These are phyloP conservation scores for Goniozus legneri DNA, from an alignment of 1,140 invertebrate genomes.

Conservation along the genomic window DNA sequence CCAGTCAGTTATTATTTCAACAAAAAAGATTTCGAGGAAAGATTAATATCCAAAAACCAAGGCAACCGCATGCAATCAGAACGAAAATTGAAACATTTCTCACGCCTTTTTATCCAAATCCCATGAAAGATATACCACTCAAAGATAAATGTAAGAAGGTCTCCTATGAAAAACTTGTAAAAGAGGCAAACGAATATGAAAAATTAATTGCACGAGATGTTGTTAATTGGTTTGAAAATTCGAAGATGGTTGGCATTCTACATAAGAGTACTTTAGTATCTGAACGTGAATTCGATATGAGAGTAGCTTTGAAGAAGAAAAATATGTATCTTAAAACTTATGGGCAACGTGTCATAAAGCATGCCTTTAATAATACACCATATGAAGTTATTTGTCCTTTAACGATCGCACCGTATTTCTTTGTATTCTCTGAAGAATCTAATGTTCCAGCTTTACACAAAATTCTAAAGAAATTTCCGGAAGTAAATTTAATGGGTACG, in stretches of 20 bases:
- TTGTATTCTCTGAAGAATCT: conserved; percentile 62
- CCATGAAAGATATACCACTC: conserved; percentile 31
- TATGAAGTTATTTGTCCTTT: conserved; percentile 43
- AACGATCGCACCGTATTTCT: conserved; percentile 55
- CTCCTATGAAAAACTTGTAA: conserved; percentile 16
- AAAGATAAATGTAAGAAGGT: conserved; percentile 38
- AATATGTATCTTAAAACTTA: conserved; percentile 67
- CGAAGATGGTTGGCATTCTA: conserved; percentile 66
- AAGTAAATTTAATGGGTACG: conserved; percentile 64
- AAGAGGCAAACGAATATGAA: conserved; percentile 58
- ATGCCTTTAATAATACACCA: conserved; percentile 60
- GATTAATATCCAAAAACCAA: conserved; percentile 72
- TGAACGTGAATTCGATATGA: conserved; percentile 61
- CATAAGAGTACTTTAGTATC: conserved; percentile 66
- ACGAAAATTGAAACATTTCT: conserved; percentile 61
- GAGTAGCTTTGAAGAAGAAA: conserved; percentile 58
- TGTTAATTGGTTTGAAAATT: conserved; percentile 65
- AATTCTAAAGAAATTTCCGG: conserved; percentile 60
- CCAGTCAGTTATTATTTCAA: conserved; percentile 47
- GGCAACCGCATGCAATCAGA: conserved; percentile 62
- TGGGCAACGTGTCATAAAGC: conserved; percentile 57
- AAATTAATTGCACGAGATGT: conserved; percentile 67
- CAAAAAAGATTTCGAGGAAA: conserved; percentile 65
- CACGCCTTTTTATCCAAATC: conserved; percentile 58
- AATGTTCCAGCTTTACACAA: conserved; percentile 58